Conservation (phyloP, 2,888 invertebrate species). For the Melipona bicolor region DNA sequence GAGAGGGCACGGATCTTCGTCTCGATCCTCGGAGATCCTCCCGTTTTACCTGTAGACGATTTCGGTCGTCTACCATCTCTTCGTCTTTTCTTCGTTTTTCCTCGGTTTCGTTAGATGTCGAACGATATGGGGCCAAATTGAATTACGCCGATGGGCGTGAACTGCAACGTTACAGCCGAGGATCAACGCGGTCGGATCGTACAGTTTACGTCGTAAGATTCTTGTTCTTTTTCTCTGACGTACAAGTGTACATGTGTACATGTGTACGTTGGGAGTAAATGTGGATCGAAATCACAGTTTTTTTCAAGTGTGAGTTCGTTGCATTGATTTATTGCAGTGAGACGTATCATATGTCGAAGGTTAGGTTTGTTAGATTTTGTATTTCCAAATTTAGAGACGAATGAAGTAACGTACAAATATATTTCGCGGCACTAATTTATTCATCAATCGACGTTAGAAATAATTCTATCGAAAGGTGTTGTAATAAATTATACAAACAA, state of each 20-base stretch:
- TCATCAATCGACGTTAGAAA: too few relatives aligned
- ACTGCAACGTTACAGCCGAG: slow-evolving; percentile 26
- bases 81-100: slow-evolving; percentile 26
- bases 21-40: slow-evolving; percentile 58
- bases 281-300: background rate
- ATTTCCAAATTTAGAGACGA: too few relatives aligned
- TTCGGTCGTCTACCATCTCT: slow-evolving; percentile 54
- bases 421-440: too few relatives aligned
- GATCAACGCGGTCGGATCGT: background rate
- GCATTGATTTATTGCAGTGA: slow-evolving; percentile 48
- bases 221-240: background rate
- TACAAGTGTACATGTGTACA: background rate
- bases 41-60: slow-evolving; percentile 65
- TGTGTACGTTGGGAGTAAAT: background rate
- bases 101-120: slow-evolving; percentile 43
- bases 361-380: too few relatives aligned
- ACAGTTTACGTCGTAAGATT: background rate
- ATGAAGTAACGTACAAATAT: too few relatives aligned
- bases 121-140: slow-evolving; percentile 50
- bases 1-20: slow-evolving; percentile 76
- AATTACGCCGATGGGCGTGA: slow-evolving; percentile 50
- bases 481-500: too few relatives aligned
- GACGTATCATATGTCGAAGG: slow-evolving; percentile 40
- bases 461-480: too few relatives aligned
- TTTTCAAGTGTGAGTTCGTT: background rate